Evolutionary conservation across 2,113 vertebrate genomes (phyloP).

Genomic region (Todiramphus chloris): DNA sequence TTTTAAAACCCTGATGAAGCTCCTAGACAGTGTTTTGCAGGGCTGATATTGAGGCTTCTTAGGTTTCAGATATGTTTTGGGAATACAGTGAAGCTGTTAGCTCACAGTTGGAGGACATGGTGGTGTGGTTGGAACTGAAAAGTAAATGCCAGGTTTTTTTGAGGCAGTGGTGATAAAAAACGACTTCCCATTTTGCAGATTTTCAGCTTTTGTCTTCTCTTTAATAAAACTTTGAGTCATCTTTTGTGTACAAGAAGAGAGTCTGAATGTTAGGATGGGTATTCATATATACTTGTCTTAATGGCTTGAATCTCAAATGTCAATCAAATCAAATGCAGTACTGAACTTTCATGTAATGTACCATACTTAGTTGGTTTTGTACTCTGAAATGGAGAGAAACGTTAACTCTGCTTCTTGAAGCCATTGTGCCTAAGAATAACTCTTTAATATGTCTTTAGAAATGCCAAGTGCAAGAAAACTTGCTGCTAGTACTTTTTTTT

Average conservation of each 20-base stretch:
- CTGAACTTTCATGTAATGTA: background rate
- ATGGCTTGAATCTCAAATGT: background rate
- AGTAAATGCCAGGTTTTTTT: background rate
- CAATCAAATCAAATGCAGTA: background rate
- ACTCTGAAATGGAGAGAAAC: background rate
- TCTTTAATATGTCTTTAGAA: background rate
- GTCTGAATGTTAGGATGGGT: background rate
- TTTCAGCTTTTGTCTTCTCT: background rate
- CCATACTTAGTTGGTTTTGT: background rate
- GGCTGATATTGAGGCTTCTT: background rate
- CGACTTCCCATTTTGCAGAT: background rate
- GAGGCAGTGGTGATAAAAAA: background rate
- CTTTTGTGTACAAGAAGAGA: background rate
- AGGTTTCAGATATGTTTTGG: background rate
- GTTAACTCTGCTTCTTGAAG: background rate
- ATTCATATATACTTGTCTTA: background rate
- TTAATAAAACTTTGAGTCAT: background rate
- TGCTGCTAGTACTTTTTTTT: background rate
- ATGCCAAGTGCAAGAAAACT: background rate
- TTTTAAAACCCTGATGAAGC: fast-evolving
- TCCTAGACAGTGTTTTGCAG: background rate
- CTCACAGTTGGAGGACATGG: background rate
- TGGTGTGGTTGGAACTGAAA: background rate
- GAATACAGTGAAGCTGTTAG: background rate
- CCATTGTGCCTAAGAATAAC: background rate